Evolutionary conservation across 1,140 invertebrate genomes (phyloP).

Genomic region (Lysiphlebus fabarum): DNA sequence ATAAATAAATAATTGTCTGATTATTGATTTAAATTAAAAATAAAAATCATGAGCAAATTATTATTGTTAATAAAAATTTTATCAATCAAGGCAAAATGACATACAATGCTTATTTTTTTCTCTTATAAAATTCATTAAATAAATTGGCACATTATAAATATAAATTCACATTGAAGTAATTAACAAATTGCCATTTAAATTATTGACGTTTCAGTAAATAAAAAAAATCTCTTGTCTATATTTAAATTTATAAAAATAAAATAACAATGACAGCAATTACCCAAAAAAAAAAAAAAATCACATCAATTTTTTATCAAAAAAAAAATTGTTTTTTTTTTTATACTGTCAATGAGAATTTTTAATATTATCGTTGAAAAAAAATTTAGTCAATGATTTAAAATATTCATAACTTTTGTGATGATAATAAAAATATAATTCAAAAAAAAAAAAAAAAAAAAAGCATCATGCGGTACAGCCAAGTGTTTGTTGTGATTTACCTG

Average conservation of each 20-base stretch:
- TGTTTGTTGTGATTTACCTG: conserved; percentile 67
- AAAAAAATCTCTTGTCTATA: neutral
- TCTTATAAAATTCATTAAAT: no score
- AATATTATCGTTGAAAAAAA: no score
- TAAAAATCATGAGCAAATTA: neutral
- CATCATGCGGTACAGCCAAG: conserved; percentile 58
- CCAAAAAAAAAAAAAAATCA: neutral
- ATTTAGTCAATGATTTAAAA: neutral
- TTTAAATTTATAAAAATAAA: no score
- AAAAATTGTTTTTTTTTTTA: neutral
- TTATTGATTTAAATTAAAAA: neutral
- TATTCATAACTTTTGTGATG: conserved; percentile 24
- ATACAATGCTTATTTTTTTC: no score
- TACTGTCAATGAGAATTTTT: no score
- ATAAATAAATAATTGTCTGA: conserved; percentile 3
- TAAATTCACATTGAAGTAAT: neutral
- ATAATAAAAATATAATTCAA: conserved; percentile 36
- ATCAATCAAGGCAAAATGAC: no score
- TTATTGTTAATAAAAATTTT: neutral
- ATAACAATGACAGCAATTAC: neutral
- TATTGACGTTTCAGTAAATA: conserved; percentile 6
- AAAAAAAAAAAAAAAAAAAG: conserved; percentile 53
- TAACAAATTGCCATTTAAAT: conserved; percentile 12
- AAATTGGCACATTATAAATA: no score
- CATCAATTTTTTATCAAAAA: neutral